Evolutionary conservation across 2,888 invertebrate genomes (phyloP).

Genomic region (Timandra comae): DNA sequence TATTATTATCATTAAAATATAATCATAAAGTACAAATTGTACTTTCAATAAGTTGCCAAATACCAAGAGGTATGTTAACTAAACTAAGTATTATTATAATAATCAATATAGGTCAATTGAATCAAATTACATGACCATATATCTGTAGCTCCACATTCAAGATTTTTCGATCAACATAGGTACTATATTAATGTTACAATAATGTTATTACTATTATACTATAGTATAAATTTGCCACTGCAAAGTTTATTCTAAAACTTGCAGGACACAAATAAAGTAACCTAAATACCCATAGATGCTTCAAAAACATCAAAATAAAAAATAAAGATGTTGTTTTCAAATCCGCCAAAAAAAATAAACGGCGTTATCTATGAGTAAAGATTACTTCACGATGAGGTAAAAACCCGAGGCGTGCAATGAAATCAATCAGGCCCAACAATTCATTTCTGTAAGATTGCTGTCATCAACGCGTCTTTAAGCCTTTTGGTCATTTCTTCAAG

Average conservation of each 20-base stretch:
- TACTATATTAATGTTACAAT: too few species aligned
- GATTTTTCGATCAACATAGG: too few species aligned
- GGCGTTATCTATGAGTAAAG: slow-evolving; percentile 33
- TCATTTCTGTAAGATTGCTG: slow-evolving; percentile 78
- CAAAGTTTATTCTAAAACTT: too few species aligned
- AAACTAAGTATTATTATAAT: neutral
- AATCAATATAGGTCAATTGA: neutral
- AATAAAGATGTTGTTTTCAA: too few species aligned
- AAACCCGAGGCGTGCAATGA: slow-evolving; percentile 31
- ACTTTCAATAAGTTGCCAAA: neutral
- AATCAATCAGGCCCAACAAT: slow-evolving; percentile 17
- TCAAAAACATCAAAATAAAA: slow-evolving; percentile 12
- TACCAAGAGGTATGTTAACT: too few species aligned
- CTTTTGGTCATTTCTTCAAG: slow-evolving; percentile 81
- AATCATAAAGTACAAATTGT: too few species aligned
- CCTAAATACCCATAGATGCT: slow-evolving; percentile 19
- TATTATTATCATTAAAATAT: too few species aligned
- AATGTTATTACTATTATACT: too few species aligned
- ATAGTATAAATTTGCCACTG: too few species aligned
- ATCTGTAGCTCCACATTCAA: slow-evolving; percentile 17
- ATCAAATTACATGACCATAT: too few species aligned
- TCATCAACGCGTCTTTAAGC: slow-evolving; percentile 80
- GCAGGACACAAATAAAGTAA: too few species aligned
- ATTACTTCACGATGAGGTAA: slow-evolving; percentile 27
- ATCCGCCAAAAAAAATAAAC: slow-evolving; percentile 19